These are phyloP conservation scores for Engraulis encrasicolus DNA, from an alignment of 2,113 vertebrate species.

Conservation along the genomic window DNA sequence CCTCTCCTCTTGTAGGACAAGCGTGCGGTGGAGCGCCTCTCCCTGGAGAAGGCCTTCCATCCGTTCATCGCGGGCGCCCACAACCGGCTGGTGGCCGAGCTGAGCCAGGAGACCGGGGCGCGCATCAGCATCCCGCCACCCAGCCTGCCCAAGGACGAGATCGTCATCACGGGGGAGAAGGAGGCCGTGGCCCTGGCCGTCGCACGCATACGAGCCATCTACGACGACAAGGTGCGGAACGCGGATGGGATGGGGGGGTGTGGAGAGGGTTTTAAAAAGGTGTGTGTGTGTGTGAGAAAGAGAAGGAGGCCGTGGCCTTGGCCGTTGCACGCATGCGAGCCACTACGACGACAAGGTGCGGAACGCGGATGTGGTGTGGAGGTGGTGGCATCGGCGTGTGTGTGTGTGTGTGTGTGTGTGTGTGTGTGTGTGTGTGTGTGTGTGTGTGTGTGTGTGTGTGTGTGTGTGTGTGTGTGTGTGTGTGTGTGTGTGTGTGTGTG, in stretches of 20 bases:
- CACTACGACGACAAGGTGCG: slow-evolving; percentile 22
- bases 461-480: neutral
- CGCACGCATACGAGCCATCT: slow-evolving; percentile 72
- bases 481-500: neutral
- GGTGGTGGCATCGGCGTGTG: too few species aligned
- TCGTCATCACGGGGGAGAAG: slow-evolving; percentile 79
- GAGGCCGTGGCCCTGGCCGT: slow-evolving; percentile 72
- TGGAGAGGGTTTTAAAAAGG: too few species aligned
- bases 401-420: slow-evolving; percentile 17
- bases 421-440: neutral
- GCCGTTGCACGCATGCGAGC: slow-evolving; percentile 70
- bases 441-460: neutral
- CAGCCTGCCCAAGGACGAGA: slow-evolving; percentile 77
- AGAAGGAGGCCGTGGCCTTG: slow-evolving; percentile 76
- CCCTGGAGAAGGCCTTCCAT: slow-evolving; percentile 77
- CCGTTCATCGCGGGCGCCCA: slow-evolving; percentile 74
- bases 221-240: slow-evolving; percentile 73
- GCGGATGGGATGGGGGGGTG: too few species aligned
- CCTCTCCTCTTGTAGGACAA: slow-evolving; percentile 67
- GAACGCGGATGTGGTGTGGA: too few species aligned
- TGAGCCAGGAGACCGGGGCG: slow-evolving; percentile 76
- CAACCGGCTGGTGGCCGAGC: slow-evolving; percentile 76
- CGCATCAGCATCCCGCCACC: slow-evolving; percentile 76
- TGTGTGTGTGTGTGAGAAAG: slow-evolving; percentile 29
- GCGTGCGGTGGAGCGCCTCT: slow-evolving; percentile 74